Evolutionary conservation across 2,113 vertebrate genomes (phyloP), one percentile per base, ranked within the genome.

Genomic region (Cyanoramphus novaezelandiae): DNA sequence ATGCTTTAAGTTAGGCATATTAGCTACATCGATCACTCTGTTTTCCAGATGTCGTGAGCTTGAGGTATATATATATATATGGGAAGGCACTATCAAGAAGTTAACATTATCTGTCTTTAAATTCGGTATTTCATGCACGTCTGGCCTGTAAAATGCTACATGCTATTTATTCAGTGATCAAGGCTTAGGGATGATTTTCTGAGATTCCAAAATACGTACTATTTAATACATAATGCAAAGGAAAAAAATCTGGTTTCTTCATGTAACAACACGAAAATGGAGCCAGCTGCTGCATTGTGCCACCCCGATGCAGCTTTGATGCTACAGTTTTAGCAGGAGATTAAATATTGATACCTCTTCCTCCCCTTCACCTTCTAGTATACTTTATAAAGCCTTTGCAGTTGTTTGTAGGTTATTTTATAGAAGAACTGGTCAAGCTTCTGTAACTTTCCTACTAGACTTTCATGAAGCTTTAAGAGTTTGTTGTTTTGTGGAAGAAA

Each of bases 341-440:
- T 97, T 90, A 97, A 97, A 97, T 97, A 97, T 92, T 97, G 88
- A 93, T 97, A 79, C 59, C 64, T 90, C 41, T 77, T 89, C 75
- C 44, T 84, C 52, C 37, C 52, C 24, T 88, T 78, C 83, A 88
- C 86, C 76, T 86, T 91, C 89, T 69, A 82, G 31, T 29, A 35
- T 29, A 27, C 92, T 91, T 39, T 72, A 59, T 63, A 68, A 89
- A 83, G 55, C 79, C 92, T 76, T 86, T 83, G 82, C 67, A 79
- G 65, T 92, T 83, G 69, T 74, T 86, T 60, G 55, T 10, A 71
- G 90, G 64, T 77, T 35, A 59, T 65, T 81, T 77, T 82, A 6
- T 47, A n/a, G 62, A 78, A 63, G 81, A 88, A 62, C 89, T 47
- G 35, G 76, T 90, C 41, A 80, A 64, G 49, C 57, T 93, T 92